Percentiles rank a stretch among this genome's conserved stretches.
Conservation (phyloP, 2,113 vertebrate species). For the sheep (Ovis aries) region DNA sequence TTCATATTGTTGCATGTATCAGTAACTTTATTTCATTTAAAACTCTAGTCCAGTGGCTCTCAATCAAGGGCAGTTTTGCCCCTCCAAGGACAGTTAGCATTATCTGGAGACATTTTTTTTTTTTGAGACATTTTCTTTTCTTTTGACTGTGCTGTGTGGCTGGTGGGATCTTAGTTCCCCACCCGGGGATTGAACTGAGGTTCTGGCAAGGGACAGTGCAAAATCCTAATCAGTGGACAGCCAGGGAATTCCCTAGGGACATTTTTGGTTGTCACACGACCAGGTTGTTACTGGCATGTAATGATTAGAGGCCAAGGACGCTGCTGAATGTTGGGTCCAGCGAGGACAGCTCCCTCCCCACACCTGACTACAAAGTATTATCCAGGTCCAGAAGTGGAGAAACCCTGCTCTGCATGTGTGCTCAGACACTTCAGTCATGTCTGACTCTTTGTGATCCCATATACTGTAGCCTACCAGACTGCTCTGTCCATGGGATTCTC, state of each 20-base stretch:
- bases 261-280: not conserved
- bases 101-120: not conserved
- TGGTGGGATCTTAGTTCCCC: not conserved
- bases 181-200: not conserved
- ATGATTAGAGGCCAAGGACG: not conserved
- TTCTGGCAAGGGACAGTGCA: fast-evolving
- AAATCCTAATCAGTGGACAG: not conserved
- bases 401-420: not conserved
- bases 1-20: not conserved
- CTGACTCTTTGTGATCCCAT: not conserved
- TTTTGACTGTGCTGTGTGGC: not conserved
- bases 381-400: not conserved
- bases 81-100: not conserved
- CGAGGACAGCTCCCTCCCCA: too few relatives aligned
- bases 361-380: not conserved
- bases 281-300: not conserved
- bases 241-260: not conserved
- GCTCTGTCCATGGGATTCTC: not conserved
- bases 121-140: not conserved
- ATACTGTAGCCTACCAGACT: not conserved
- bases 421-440: not conserved
- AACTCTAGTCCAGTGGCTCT: not conserved
- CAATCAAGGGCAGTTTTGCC: not conserved
- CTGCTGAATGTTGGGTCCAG: not conserved
- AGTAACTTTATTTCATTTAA: not conserved